A percentile compares a stretch with the other conserved stretches of the same genome.
These are phyloP conservation scores for Emmelina monodactyla DNA, from an alignment of 2,888 invertebrate genomes.

Conservation along the genomic window DNA sequence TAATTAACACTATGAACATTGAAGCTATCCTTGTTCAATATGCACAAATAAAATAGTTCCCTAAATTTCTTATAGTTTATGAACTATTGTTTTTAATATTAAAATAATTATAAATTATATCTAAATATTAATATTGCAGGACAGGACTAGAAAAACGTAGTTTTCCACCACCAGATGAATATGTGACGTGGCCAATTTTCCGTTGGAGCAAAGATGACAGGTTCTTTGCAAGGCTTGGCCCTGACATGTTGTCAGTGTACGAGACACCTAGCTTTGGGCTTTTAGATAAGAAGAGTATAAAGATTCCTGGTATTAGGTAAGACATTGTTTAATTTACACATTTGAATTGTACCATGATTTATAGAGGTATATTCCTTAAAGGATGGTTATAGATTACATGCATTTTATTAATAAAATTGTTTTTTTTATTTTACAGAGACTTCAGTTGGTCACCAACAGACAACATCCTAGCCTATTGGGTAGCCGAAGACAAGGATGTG, in stretches of 20 bases:
- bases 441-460: constrained; percentile 99
- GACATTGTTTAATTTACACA: too few relatives aligned
- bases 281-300: constrained; percentile 93
- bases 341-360: too few relatives aligned
- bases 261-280: constrained; percentile 96
- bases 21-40: too few relatives aligned
- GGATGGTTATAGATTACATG: too few relatives aligned
- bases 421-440: constrained; percentile 64
- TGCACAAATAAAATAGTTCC: background rate
- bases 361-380: too few relatives aligned
- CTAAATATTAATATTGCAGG: constrained; percentile 26
- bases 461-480: constrained; percentile 97
- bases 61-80: background rate
- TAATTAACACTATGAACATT: too few relatives aligned
- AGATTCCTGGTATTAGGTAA: constrained; percentile 80
- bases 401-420: constrained; percentile 4
- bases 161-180: constrained; percentile 85
- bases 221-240: constrained; percentile 89
- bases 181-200: constrained; percentile 91
- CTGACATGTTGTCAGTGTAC: constrained; percentile 88
- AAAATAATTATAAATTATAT: background rate
- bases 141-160: constrained; percentile 93
- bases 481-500: constrained; percentile 95
- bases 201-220: constrained; percentile 97
- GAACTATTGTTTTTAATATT: background rate